Base-by-base conservation (phyloP, 2,888 invertebrate species). In the Drosophila recens region DNA sequence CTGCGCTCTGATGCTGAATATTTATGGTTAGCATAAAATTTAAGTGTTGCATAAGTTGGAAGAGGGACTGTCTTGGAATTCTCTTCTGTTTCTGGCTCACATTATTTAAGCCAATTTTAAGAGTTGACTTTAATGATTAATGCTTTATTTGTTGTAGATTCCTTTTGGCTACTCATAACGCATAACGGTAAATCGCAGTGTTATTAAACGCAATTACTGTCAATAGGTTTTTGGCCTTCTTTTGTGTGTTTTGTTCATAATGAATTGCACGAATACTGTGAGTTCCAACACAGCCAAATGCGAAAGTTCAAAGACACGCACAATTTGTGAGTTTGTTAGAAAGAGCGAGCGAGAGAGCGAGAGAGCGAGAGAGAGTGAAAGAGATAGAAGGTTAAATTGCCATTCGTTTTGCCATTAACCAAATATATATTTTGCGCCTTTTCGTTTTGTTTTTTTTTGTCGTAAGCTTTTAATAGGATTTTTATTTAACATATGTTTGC, bases 171-270 rank as follows among this genome's bases (percentile, higher is more conserved):
- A 43, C 64, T 72, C 67, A 45, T 56, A 66, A 51, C 70, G 58
- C 67, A 63, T 88, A 88, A 88, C 89, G 84, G 86, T 86, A 80
- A 72, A 72, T 67, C 54, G 67, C 72, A 49, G 79, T 67, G 59
- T 82, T 86, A 88, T 86, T 88, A 88, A 80, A 80, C 80, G 70
- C 80, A 88, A 86, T 86, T 86, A 86, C 82, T 79, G 86, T 83
- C 86, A 75, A 86, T 86, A 75, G 75, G 71, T 67, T 70, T 66
- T 71, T 46, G 54, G 75, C 52, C 70, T 48, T 75, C 61, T 79
- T 75, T 72, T 64, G 36, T 27, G 33, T 23, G 23, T 52, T 54
- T 52, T 56, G 33, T 57, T 57, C 71, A 65, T 82, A 82, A 84
- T 84, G 86, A 87, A 82, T 85, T 79, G 87, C 86, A 80, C 79